A percentile compares a stretch with the other conserved stretches of the same genome.
phyloP scores from a whole-genome alignment of 2,113 vertebrate genomes.

The Hemiscyllium ocellatum region DNA sequence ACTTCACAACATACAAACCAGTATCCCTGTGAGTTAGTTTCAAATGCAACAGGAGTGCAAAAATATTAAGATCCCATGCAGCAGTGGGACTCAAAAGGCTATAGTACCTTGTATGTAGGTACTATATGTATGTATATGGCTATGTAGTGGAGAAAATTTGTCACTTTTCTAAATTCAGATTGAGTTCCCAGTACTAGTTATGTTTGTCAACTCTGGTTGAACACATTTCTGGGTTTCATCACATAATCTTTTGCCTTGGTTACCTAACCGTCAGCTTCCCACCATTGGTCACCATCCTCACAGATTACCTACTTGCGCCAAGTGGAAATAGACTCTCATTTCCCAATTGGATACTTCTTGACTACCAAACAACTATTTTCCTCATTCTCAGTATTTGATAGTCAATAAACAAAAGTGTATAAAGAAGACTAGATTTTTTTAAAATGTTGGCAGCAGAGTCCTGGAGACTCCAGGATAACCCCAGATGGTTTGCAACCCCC shows the following conservation, averaged over 20 bases:
- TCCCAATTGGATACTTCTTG: background rate
- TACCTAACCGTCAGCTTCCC: background rate
- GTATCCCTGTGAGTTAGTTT: background rate
- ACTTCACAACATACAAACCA: background rate
- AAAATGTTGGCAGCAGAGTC: background rate
- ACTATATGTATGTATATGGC: too few species aligned
- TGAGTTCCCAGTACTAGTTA: background rate
- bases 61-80: background rate
- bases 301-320: background rate
- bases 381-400: background rate
- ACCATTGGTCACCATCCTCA: background rate
- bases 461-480: background rate
- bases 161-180: background rate
- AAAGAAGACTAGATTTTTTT: background rate
- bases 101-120: too few species aligned
- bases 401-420: background rate
- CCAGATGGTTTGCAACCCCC: background rate
- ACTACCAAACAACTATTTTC: background rate
- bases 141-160: background rate
- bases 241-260: background rate
- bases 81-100: background rate
- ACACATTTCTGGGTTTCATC: background rate
- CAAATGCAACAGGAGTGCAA: background rate
- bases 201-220: background rate
- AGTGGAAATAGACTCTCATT: background rate